These are phyloP conservation scores for Microcebus murinus DNA, from an alignment of 2,113 vertebrate genomes.

Conservation along the genomic window DNA sequence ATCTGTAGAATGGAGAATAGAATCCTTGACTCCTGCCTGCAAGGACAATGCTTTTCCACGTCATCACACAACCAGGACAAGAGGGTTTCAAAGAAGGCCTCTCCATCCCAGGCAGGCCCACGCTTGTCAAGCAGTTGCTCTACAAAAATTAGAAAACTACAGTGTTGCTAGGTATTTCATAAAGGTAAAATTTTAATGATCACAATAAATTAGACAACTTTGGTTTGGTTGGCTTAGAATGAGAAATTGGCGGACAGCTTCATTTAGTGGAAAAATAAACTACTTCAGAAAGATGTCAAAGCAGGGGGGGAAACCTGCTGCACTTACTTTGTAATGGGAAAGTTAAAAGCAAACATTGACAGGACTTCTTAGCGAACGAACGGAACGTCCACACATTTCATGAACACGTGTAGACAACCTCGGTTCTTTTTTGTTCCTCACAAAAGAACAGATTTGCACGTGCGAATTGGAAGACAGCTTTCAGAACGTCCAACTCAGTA, in stretches of 20 bases:
- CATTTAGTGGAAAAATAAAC: background rate
- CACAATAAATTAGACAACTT: background rate
- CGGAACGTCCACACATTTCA: conserved; percentile 23
- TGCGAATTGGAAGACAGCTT: background rate
- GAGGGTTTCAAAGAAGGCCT: background rate
- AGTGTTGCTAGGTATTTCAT: background rate
- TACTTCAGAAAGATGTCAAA: background rate
- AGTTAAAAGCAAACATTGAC: conserved; percentile 37
- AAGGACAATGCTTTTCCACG: background rate
- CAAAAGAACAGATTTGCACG: background rate
- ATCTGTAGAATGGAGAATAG: background rate
- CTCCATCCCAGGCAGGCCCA: background rate
- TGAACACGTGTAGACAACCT: background rate
- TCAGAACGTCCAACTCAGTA: background rate
- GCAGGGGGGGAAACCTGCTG: background rate
- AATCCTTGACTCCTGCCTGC: background rate
- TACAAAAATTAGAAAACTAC: background rate
- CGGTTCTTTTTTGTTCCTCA: background rate
- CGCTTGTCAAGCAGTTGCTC: background rate
- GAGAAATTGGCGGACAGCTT: conserved; percentile 17
- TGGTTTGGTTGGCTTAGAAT: conserved; percentile 11
- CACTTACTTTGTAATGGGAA: background rate
- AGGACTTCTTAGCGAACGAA: conserved; percentile 27
- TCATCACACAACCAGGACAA: background rate
- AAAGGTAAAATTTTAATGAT: background rate